Conservation (phyloP, 2,113 vertebrate species). For the Odontesthes bonariensis region DNA sequence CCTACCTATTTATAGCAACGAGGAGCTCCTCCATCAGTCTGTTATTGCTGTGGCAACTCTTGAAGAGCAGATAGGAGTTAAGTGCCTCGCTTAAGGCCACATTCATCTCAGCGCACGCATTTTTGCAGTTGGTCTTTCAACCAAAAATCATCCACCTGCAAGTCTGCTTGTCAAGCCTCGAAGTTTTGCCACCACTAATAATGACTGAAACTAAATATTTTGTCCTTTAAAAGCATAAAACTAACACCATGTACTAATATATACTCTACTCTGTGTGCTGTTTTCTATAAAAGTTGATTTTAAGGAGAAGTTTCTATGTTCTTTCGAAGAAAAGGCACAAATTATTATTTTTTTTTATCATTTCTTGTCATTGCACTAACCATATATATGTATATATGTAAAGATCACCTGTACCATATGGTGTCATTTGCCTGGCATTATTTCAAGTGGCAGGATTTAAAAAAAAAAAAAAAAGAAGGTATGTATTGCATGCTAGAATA, state of each 20-base stretch:
- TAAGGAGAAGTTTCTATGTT: conserved; percentile 41
- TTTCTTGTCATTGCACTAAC: conserved; percentile 64
- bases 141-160: background rate
- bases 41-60: conserved; percentile 9
- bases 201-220: conserved; percentile 21
- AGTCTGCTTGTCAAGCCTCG: conserved; percentile 25
- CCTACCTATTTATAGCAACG: conserved; percentile 21
- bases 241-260: conserved; percentile 62
- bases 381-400: conserved; percentile 41
- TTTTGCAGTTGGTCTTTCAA: conserved; percentile 9
- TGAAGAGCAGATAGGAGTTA: conserved; percentile 17
- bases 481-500: conserved; percentile 61
- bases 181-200: conserved; percentile 9
- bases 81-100: conserved; percentile 3
- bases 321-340: conserved; percentile 49
- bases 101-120: conserved; percentile 16
- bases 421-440: conserved; percentile 59
- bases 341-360: conserved; percentile 51
- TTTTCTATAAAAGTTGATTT: conserved; percentile 11
- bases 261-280: conserved; percentile 11
- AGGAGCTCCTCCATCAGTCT: background rate
- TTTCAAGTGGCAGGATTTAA: conserved; percentile 19
- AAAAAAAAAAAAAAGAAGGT: conserved; percentile 24
- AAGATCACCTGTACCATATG: conserved; percentile 42
- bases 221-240: background rate